Evolutionary conservation across 2,888 invertebrate genomes (phyloP).

Genomic region (Drosophila stalkeri): DNA sequence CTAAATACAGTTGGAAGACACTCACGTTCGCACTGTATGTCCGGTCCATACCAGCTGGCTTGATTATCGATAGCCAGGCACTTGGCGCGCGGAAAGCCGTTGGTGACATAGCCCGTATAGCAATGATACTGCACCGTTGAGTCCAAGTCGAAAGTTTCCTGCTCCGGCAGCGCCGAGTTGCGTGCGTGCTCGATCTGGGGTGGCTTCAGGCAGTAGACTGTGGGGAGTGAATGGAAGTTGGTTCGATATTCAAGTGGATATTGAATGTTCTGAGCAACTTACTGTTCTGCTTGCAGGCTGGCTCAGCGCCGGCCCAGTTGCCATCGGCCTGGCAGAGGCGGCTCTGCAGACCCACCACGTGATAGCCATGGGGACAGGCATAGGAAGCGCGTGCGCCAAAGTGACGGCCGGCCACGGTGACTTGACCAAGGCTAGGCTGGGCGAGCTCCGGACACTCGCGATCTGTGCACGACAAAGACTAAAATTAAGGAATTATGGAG

Average conservation of each 20-base stretch:
- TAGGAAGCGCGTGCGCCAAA: constrained; percentile 94
- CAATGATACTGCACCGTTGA: constrained; percentile 97
- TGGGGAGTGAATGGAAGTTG: neutral
- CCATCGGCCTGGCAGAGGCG: constrained; percentile 97
- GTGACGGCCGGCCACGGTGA: constrained; percentile 90
- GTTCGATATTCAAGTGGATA: neutral
- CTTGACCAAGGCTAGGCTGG: constrained; percentile 91
- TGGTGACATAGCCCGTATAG: constrained; percentile 96
- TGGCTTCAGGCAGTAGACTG: constrained; percentile 94
- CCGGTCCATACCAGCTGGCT: constrained; percentile 98
- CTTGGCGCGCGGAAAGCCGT: constrained; percentile 96
- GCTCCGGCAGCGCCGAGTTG: constrained; percentile 94
- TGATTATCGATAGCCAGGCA: constrained; percentile 94
- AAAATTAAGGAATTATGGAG: neutral
- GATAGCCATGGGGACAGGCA: constrained; percentile 94
- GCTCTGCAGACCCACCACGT: constrained; percentile 94
- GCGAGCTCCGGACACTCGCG: constrained; percentile 94
- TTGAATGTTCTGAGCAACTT: constrained; percentile 82
- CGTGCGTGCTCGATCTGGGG: constrained; percentile 93
- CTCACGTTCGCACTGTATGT: constrained; percentile 97
- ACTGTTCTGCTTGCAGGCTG: constrained; percentile 94
- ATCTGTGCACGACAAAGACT: constrained; percentile 85
- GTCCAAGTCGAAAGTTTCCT: constrained; percentile 95
- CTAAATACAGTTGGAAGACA: neutral
- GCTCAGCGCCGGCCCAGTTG: constrained; percentile 93